Conservation (phyloP, 2,888 invertebrate species). For the Baronia brevicornis region DNA sequence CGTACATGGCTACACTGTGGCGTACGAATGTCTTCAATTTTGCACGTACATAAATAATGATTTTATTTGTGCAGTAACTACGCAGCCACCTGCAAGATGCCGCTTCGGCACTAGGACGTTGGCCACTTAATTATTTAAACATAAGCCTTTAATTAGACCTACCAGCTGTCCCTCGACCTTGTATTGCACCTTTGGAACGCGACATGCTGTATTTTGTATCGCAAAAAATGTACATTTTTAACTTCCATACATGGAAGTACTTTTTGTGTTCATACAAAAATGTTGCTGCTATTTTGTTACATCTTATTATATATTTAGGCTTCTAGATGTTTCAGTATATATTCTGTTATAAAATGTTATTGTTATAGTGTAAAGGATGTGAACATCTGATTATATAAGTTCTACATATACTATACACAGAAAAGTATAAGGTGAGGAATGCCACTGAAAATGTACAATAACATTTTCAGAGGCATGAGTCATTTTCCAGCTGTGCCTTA, state of each 20-base stretch:
- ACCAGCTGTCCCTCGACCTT: slow-evolving; percentile 63
- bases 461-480: too few species aligned
- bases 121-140: slow-evolving; percentile 70
- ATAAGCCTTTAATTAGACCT: slow-evolving; percentile 70
- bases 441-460: too few species aligned
- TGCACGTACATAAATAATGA: slow-evolving; percentile 64
- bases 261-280: slow-evolving; percentile 18
- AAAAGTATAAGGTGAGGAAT: too few species aligned
- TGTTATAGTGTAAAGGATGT: too few species aligned
- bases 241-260: slow-evolving; percentile 36
- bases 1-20: too few species aligned
- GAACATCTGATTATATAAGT: too few species aligned
- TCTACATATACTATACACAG: too few species aligned
- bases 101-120: slow-evolving; percentile 32
- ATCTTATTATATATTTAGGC: background rate
- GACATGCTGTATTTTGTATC: slow-evolving; percentile 61
- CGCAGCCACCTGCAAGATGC: slow-evolving; percentile 45
- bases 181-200: slow-evolving; percentile 64
- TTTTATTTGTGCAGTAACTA: slow-evolving; percentile 64
- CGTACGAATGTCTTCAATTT: slow-evolving; percentile 54
- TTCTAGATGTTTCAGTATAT: too few species aligned
- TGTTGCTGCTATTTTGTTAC: slow-evolving; percentile 1
- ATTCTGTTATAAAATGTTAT: too few species aligned
- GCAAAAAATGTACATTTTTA: slow-evolving; percentile 60
- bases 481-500: too few species aligned